Evolutionary conservation across 2,113 vertebrate species (phyloP), one percentile per base, ranked within the genome.

Genomic region (Saccopteryx leptura): DNA sequence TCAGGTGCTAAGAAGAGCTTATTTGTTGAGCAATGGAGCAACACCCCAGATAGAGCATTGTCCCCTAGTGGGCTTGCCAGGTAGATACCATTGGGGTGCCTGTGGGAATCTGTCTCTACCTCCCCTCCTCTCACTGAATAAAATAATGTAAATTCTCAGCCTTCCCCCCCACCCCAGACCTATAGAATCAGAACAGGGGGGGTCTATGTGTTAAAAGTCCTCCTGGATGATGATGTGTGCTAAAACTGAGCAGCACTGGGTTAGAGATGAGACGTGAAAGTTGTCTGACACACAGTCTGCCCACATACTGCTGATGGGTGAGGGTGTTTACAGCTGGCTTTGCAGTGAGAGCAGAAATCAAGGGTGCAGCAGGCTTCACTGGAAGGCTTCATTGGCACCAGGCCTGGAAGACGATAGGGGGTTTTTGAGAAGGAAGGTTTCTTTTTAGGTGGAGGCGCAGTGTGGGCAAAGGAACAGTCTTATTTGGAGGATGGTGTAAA

Each of bases 241-340:
- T 79, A 23, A 74, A 84, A 75, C 56, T 89, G 83, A 93, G 69
- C 86, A 80, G 79, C 61, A 13, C 19, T 31, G 31, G 28, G 50
- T 76, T 65, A 95, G 24, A n/a, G 56, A 50, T 54, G 52, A 92
- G 66, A 60, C 26, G 13, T 68, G 15, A 75, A 90, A 90, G 54
- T 56, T 61, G 23, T 58, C 56, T n/a, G 60, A 69, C 26, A 74
- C 9, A 50, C 24, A 76, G 1, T 17, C 19, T 93, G 28, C 21
- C 58, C 84, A 75, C 52, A 82, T 83, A 68, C 3, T 52, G 50
- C 52, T 92, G 94, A 78, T 24, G 46, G 14, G 46, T 75, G 76
- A 92, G 84, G 90, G n/a, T 78, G 78, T 88, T 81, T 85, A 61
- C 12, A 90, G 72, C 52, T 82, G 9, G 95, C 92, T 52, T 28